phyloP scores from a whole-genome alignment of 1,140 invertebrate genomes.

The Brachionus asplanchnoidis region DNA sequence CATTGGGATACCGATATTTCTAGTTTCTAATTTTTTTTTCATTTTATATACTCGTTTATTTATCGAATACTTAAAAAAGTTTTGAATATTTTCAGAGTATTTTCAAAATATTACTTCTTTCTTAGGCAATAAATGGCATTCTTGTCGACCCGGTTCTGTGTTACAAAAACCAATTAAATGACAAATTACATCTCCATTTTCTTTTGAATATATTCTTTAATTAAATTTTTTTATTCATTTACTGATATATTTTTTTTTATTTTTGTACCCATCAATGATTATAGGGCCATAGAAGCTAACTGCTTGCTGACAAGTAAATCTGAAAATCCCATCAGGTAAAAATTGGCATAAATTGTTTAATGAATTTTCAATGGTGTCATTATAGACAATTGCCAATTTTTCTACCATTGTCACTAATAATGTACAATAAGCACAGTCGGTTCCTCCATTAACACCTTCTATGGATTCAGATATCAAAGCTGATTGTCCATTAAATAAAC shows the following conservation, averaged over 20 bases:
- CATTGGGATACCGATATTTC: background rate
- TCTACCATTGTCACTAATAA: slow-evolving; percentile 48
- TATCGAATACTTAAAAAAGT: background rate
- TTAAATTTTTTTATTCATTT: background rate
- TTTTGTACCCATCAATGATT: slow-evolving; percentile 46
- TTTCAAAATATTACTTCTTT: background rate
- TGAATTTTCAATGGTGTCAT: slow-evolving; percentile 47
- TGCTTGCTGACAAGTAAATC: slow-evolving; percentile 45
- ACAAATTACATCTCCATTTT: slow-evolving; percentile 50
- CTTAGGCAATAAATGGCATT: slow-evolving; percentile 45
- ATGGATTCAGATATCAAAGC: background rate
- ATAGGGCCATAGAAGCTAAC: slow-evolving; percentile 45
- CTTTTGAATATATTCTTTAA: slow-evolving; percentile 45
- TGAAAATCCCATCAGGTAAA: slow-evolving; percentile 44
- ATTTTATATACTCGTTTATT: background rate
- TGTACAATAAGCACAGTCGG: slow-evolving; percentile 48
- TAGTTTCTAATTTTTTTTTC: background rate
- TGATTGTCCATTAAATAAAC: background rate
- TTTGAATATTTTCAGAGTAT: too few relatives aligned
- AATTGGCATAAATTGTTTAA: slow-evolving; percentile 47
- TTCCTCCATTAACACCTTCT: background rate
- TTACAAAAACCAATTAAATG: slow-evolving; percentile 47
- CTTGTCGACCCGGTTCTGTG: slow-evolving; percentile 44
- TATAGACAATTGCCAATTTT: slow-evolving; percentile 50
- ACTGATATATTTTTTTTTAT: background rate